Base-by-base conservation (phyloP, 2,797 vertebrate genomes). In the Sebastes oblongus region DNA sequence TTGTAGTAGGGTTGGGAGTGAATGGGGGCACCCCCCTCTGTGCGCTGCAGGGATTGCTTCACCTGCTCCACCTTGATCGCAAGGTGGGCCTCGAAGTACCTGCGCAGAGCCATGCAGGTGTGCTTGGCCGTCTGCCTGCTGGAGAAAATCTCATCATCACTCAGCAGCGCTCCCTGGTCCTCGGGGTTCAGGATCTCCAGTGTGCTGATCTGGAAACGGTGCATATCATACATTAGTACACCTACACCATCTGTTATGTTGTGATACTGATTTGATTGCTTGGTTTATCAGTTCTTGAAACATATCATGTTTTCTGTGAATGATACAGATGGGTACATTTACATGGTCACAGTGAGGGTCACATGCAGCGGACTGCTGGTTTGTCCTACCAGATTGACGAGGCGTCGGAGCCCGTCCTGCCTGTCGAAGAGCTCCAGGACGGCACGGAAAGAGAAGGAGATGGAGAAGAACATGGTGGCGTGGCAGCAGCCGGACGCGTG, bases 381-480 rank as follows among this genome's bases (percentile, higher is more conserved):
- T 75, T 72, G 39, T 29, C 88, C 64, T 89, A 94, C 91, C 97
- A 99, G 94, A 90, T 99, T 99, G 88, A 99, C 98, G 39, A 99
- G 96, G 20, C 98, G 97, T 1, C 98, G 95, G 80, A 99, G 97
- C 54, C 98, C 98, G 25, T 99, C 98, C 24, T 98, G 98, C 85
- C 93, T 96, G 94, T 99, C 98, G 29, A 99, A 99, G 72, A 99
- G 97, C 87, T 99, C 98, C 86, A 99, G 95, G 39, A 99, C 97
- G 1, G 97, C 98, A 16, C 98, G 97, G 89, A 99, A 99, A 58
- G 98, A 98, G 92, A 99, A 99, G 85, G 97, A 99, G 92, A 99
- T 99, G 82, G 98, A 99, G 93, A 99, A 99, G 94, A 99, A 99
- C 98, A 99, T 99, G 86, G 98, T 99, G 86, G 98, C 98, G 25